Evolutionary conservation across 2,113 vertebrate genomes (phyloP), one percentile per base, ranked within the genome.

Genomic region (Conger conger): DNA sequence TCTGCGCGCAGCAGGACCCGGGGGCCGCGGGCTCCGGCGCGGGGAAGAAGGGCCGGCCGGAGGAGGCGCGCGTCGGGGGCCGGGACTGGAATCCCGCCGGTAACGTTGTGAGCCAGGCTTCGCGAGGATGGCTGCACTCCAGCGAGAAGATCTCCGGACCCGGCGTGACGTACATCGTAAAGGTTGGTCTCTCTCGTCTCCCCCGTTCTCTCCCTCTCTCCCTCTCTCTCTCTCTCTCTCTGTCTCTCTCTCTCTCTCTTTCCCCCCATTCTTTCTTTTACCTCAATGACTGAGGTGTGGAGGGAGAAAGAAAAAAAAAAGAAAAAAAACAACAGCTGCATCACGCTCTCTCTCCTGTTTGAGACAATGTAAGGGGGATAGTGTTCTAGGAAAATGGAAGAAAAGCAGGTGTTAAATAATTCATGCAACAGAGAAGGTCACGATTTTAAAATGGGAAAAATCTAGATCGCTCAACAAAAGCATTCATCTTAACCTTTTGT

Each of bases 81-180:
- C 97, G 97, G 92, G 96, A 96, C 89, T 96, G 96, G 95, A 95
- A 95, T 91, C 93, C 94, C 87, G 94, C 91, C 84, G 92, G 87
- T 88, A 93, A 89, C 86, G 91, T 96, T 91, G 91, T 96, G 91
- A 96, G 88, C 94, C 97, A 97, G 93, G 94, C 96, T 91, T 94
- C 96, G 87, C 93, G 92, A 92, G 97, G 97, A 90, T 97, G 96
- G 96, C 95, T 97, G 86, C 97, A 98, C 93, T 94, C 96, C 7
- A 97, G 91, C 60, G 98, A 99, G 89, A 99, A 99, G 96, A 98
- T 99, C 93, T 95, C 97, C 88, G 98, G 98, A 92, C 96, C 97
- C 40, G 98, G 98, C 92, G 97, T 99, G 94, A 99, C 97, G 90
- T 99, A 98, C 87, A 91, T 97, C 80, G 98, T 99, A 88, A 99